Percentiles rank a stretch among this genome's conserved stretches.
These are phyloP conservation scores for Garra rufa DNA, from an alignment of 2,113 vertebrate genomes.

Conservation along the genomic window DNA sequence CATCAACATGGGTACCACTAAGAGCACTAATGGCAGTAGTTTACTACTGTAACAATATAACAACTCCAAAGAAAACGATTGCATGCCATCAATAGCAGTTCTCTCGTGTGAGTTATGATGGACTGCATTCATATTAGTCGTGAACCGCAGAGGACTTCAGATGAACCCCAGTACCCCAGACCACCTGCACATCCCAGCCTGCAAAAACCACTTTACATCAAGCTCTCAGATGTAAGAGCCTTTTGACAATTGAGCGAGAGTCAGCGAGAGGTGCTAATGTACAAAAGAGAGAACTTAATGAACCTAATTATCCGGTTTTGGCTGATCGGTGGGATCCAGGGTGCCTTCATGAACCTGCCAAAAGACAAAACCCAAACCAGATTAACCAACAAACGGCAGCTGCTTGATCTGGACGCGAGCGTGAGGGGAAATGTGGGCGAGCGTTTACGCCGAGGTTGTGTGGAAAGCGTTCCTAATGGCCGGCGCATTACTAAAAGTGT, in stretches of 20 bases:
- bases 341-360: not conserved
- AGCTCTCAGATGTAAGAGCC: not conserved
- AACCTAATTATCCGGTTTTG: constrained; percentile 32
- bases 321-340: not conserved
- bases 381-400: constrained; percentile 41
- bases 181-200: not conserved
- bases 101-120: not conserved
- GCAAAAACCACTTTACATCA: not conserved
- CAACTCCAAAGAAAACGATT: not conserved
- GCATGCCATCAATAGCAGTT: not conserved
- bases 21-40: not conserved
- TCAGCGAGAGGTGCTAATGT: not conserved
- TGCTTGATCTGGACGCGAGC: not conserved
- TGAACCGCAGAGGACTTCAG: not conserved
- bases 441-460: not conserved
- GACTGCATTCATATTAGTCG: too few relatives aligned
- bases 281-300: constrained; percentile 39
- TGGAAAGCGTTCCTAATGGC: not conserved
- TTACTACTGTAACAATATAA: not conserved
- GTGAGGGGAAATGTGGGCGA: not conserved
- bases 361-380: not conserved
- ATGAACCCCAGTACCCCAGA: not conserved
- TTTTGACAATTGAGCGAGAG: not conserved
- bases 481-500: not conserved
- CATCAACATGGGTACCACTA: not conserved